Evolutionary conservation across 2,113 vertebrate species (phyloP), one percentile per base, ranked within the genome.

Genomic region (Dipodomys stephensi): DNA sequence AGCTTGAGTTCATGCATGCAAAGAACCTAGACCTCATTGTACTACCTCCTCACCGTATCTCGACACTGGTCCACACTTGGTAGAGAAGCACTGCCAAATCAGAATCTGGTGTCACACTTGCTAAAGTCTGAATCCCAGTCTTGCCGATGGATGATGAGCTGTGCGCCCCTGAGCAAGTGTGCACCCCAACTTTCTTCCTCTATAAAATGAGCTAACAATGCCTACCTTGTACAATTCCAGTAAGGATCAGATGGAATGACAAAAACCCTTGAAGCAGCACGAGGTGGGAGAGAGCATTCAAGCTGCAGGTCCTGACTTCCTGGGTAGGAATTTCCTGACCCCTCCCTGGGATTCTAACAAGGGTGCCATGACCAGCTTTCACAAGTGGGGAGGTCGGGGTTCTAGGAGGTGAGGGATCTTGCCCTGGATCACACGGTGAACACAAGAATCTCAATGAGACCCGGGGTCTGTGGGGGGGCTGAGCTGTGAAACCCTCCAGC

Each of bases 331-430:
- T 39, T 39, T 39, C 39, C 39, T 39, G 5, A 39, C 4, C 7
- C 19, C 30, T n/a, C 27, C 20, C 6, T 0, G 27, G 0, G 3
- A 23, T 22, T 16, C 53, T 22, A 30, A 30, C 1, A 2, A 1
- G 13, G 0, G 16, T 10, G 20, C 22, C 8, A 11, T 0, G 13
- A 67, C 4, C 0, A 39, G 39, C 53, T 5, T 49, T 83, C 13
- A 83, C n/a, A 2, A 1, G 44, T 0, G 39, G 67, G 62, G 23
- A 57, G 35, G 12, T 16, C 4, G 25, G 73, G 78, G 8, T 11
- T 65, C 82, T 13, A 0, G 0, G 18, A 35, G 3, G n/a, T 82
- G 27, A 28, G 9, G 46, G 32, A 23, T 39, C 39, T 20, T 13
- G 85, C 18, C 85, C 49, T 32, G 13, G 27, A 69, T 44, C 65